Conservation (phyloP, 2,888 invertebrate species). For the Enoplolaimus lenunculus region DNA sequence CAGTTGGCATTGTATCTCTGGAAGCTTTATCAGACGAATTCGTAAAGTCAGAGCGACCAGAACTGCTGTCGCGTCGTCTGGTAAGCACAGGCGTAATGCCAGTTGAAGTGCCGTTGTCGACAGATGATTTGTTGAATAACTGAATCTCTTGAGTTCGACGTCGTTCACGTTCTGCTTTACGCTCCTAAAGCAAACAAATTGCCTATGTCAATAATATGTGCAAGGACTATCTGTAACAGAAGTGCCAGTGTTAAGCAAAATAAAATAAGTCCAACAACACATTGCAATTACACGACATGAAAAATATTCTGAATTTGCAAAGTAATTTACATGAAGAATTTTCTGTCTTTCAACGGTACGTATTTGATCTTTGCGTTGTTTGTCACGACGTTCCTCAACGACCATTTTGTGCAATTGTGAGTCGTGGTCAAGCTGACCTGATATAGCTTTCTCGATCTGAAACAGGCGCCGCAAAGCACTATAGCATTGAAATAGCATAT, state of each 20-base stretch:
- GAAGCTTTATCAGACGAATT: background rate
- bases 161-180: constrained; percentile 61
- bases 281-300: no score
- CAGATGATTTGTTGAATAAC: constrained; percentile 30
- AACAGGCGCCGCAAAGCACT: constrained; percentile 7
- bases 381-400: constrained; percentile 65
- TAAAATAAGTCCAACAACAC: no score
- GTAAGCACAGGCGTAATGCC: background rate
- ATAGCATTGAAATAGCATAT: no score
- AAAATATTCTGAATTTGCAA: no score
- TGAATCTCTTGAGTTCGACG: constrained; percentile 48
- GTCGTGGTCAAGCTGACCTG: constrained; percentile 62
- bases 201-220: no score
- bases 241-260: no score
- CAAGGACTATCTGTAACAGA: no score
- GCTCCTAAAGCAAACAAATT: constrained; percentile 49
- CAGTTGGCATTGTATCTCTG: background rate
- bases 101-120: background rate
- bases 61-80: constrained; percentile 11
- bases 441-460: constrained; percentile 61
- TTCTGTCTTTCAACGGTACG: constrained; percentile 74
- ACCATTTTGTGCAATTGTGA: constrained; percentile 55
- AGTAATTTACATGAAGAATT: constrained; percentile 52
- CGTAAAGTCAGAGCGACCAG: background rate
- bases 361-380: constrained; percentile 65